These are phyloP conservation scores for Notarius quadriscutis DNA, from an alignment of 2,113 vertebrate genomes.

Conservation along the genomic window DNA sequence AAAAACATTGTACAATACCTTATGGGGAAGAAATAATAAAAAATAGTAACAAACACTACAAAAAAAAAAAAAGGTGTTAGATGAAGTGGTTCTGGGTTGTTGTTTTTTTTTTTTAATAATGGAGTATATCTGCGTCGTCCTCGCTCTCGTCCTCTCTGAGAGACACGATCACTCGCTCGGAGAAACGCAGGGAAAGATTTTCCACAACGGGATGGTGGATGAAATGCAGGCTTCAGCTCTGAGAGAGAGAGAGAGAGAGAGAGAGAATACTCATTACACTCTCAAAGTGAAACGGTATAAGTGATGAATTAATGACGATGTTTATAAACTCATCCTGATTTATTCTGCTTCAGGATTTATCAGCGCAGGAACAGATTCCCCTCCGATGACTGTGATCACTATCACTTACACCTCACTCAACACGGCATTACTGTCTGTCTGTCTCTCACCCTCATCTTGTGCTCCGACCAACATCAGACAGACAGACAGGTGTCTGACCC, in stretches of 20 bases:
- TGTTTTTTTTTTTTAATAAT: conserved; percentile 49
- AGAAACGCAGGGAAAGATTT: neutral
- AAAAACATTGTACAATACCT: conserved; percentile 72
- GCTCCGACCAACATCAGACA: too few relatives aligned
- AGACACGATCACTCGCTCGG: neutral
- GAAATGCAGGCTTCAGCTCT: conserved; percentile 44
- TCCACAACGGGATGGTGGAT: neutral
- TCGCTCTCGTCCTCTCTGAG: conserved; percentile 63
- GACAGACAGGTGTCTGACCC: neutral
- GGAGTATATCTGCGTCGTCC: conserved; percentile 67
- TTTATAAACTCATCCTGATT: too few relatives aligned
- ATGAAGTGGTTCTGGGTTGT: conserved; percentile 81
- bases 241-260: conserved; percentile 35
- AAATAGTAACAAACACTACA: conserved; percentile 65
- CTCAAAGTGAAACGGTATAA: too few relatives aligned
- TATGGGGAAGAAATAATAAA: conserved; percentile 68
- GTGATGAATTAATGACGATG: too few relatives aligned
- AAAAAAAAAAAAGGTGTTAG: conserved; percentile 66
- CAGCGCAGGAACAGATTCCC: too few relatives aligned
- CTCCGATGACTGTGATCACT: too few relatives aligned
- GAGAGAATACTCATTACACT: too few relatives aligned
- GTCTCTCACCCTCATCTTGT: too few relatives aligned
- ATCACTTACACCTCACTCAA: too few relatives aligned
- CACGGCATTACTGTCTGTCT: too few relatives aligned
- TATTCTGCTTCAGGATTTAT: too few relatives aligned